Evolutionary conservation across 1,140 invertebrate species (phyloP).

Genomic region (Mamestra configurata): DNA sequence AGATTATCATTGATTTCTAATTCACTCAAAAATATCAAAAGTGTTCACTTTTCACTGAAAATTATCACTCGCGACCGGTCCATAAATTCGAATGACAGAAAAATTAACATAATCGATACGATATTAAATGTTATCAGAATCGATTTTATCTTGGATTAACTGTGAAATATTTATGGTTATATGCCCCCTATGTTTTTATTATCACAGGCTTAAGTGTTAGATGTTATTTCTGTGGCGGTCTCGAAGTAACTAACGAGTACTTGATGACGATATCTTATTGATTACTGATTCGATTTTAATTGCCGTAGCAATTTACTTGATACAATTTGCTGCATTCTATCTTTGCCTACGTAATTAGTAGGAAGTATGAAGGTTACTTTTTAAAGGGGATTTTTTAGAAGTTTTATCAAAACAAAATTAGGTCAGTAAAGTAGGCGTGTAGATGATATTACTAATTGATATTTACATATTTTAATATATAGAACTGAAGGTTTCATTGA

Average conservation of each 20-base stretch:
- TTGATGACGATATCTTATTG: neutral
- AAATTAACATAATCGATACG: conserved; percentile 34
- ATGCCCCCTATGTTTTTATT: conserved; percentile 15
- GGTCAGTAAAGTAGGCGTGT: too few relatives aligned
- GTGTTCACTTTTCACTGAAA: neutral
- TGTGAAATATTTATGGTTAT: conserved; percentile 28
- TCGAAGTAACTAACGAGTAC: neutral
- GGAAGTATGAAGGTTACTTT: neutral
- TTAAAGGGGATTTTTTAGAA: too few relatives aligned
- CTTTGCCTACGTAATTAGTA: conserved; percentile 4
- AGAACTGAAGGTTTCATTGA: too few relatives aligned
- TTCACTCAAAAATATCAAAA: neutral
- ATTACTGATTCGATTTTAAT: conserved; percentile 38
- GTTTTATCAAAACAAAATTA: too few relatives aligned
- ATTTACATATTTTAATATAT: too few relatives aligned
- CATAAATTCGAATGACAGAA: neutral
- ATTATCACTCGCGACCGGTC: conserved; percentile 18
- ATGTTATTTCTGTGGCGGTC: conserved; percentile 1
- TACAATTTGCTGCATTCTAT: neutral
- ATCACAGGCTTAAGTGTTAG: neutral
- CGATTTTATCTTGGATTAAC: conserved; percentile 31
- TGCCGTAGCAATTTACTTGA: conserved; percentile 17
- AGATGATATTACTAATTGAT: too few relatives aligned
- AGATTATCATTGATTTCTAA: neutral
- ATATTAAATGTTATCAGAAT: conserved; percentile 24